Percentiles rank a stretch among this genome's conserved stretches.
phyloP scores from a whole-genome alignment of 2,888 invertebrate genomes.

The Pheosia tremula region DNA sequence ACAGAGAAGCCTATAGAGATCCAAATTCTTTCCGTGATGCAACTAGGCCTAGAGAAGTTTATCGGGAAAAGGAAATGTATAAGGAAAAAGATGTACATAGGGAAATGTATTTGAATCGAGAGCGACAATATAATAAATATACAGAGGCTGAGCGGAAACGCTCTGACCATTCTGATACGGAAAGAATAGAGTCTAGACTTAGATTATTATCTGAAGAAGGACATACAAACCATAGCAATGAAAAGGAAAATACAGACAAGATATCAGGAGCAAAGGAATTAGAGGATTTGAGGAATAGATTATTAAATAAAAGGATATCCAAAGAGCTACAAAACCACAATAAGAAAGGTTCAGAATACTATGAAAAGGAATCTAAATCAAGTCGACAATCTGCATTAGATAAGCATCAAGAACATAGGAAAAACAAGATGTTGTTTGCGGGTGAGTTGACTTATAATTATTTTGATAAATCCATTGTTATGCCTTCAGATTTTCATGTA shows the following conservation, averaged over 20 bases:
- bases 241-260: constrained; percentile 79
- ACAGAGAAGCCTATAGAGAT: constrained; percentile 66
- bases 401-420: constrained; percentile 85
- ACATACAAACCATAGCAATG: constrained; percentile 66
- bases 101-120: constrained; percentile 64
- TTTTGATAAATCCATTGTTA: background rate
- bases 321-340: constrained; percentile 85
- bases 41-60: constrained; percentile 58
- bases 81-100: constrained; percentile 70
- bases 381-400: constrained; percentile 68
- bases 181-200: constrained; percentile 73
- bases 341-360: constrained; percentile 71
- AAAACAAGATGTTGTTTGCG: constrained; percentile 88
- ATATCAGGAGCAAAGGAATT: constrained; percentile 85
- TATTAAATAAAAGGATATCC: constrained; percentile 88
- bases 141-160: constrained; percentile 64
- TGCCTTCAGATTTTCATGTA: background rate
- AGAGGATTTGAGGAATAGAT: constrained; percentile 90
- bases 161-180: constrained; percentile 53
- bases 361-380: constrained; percentile 73
- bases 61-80: constrained; percentile 64
- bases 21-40: constrained; percentile 58
- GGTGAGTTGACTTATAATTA: constrained; percentile 63
- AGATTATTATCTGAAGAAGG: constrained; percentile 70
- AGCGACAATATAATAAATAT: constrained; percentile 72